Conservation (phyloP, 2,888 invertebrate genomes). For the Callosobruchus maculatus region DNA sequence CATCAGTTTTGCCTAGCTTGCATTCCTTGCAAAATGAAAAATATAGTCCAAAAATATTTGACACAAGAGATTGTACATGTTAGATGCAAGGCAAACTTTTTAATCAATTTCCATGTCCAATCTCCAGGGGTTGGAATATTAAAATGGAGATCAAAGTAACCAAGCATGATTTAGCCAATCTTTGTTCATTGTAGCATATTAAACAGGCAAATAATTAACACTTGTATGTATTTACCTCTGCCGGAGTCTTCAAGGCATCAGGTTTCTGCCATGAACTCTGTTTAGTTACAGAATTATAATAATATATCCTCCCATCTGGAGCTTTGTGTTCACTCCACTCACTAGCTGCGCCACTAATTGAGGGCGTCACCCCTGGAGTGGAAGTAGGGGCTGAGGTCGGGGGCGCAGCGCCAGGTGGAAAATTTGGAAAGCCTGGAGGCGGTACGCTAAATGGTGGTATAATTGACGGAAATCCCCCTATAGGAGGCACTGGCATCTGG, state of each 20-base stretch:
- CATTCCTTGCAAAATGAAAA: too few species aligned
- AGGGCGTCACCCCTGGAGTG: constrained; percentile 19
- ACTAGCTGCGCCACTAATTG: constrained; percentile 12
- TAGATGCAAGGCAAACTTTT: too few species aligned
- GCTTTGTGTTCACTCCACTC: constrained; percentile 95
- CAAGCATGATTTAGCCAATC: too few species aligned
- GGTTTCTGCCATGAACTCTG: constrained; percentile 99
- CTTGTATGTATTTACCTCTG: constrained; percentile 63
- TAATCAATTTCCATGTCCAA: too few species aligned
- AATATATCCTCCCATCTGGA: constrained; percentile 94
- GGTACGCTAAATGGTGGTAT: constrained; percentile 75
- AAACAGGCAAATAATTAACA: too few species aligned
- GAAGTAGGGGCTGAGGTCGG: constrained; percentile 28
- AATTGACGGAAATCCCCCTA: constrained; percentile 56
- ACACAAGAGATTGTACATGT: too few species aligned
- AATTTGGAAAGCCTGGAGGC: constrained; percentile 62
- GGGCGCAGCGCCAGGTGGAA: constrained; percentile 67
- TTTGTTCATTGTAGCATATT: too few species aligned
- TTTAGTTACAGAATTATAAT: constrained; percentile 89
- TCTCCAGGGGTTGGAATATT: too few species aligned
- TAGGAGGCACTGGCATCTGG: constrained; percentile 47
- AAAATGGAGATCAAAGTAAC: too few species aligned
- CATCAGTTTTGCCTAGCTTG: too few species aligned
- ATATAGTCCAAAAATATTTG: too few species aligned
- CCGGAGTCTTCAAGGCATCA: constrained; percentile 86